These are phyloP conservation scores for Sminthurinus signatus DNA, from an alignment of 1,140 invertebrate species.

Conservation along the genomic window DNA sequence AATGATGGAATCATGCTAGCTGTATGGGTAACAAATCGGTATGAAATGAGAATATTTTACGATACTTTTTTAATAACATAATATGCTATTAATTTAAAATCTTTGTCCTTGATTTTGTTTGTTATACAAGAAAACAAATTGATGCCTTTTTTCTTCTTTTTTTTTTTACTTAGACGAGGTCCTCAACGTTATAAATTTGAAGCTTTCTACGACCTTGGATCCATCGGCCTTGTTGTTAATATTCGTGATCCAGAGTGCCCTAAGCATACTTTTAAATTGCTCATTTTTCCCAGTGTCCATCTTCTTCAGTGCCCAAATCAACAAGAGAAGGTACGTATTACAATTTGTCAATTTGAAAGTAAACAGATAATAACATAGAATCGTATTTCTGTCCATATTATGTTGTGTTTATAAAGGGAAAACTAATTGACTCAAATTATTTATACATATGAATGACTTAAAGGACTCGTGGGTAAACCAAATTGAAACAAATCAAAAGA, in stretches of 20 bases:
- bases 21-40: constrained; percentile 64
- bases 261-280: constrained; percentile 86
- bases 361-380: no score
- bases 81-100: no score
- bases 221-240: constrained; percentile 83
- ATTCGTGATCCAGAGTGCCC: constrained; percentile 82
- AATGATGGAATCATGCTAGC: constrained; percentile 76
- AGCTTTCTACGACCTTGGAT: constrained; percentile 81
- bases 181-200: constrained; percentile 84
- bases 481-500: constrained; percentile 38
- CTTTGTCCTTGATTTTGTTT: no score
- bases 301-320: constrained; percentile 85
- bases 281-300: constrained; percentile 88
- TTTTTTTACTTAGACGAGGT: constrained; percentile 55
- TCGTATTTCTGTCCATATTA: no score
- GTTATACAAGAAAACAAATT: no score
- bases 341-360: no score
- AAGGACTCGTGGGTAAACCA: constrained; percentile 38
- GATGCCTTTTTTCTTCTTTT: no score
- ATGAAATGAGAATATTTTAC: constrained; percentile 26
- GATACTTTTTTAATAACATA: constrained; percentile 9
- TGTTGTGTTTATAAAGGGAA: no score
- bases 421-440: background rate
- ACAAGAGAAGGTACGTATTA: constrained; percentile 59
- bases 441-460: background rate